Evolutionary conservation across 2,888 invertebrate species (phyloP), one percentile per base, ranked within the genome.

Genomic region (Oxycera nigricornis): DNA sequence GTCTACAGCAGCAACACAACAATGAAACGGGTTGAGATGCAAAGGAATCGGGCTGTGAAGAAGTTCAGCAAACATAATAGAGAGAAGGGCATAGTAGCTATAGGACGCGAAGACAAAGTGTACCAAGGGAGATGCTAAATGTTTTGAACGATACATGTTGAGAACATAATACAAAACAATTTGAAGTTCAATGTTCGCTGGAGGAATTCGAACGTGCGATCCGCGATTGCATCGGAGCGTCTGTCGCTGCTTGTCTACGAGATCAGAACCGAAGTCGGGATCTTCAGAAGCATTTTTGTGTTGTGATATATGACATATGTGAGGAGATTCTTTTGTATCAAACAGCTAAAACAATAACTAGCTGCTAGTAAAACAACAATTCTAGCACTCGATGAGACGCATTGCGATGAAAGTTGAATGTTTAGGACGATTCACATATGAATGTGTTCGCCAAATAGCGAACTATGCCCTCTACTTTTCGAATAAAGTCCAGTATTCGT

Each of bases 261-360:
- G 50, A 50, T 50, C 50, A 3, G 17, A 50, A 50, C 17, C 50
- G 50, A 50, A 50, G 50, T 28, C 59, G 59, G 59, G 59, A 61
- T 61, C 59, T 61, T 61, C 59, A 61, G 59, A 61, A 61, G 59
- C 28, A 61, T 61, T 50, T 61, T 31, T 20, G 14, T 61, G 59
- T 11, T 28, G 59, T 61, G 59, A 61, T 61, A 61, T 61, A 61
- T 61, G 59, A 61, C 59, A 61, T 61, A n/a, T 30, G 59, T 61
- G 59, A 30, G 59, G 28, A 61, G 30, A 14, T n/a, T n/a, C n/a
- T n/a, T n/a, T n/a, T n/a, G n/a, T n/a, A n/a, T n/a, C n/a, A n/a
- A n/a, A n/a, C 39, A 39, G 39, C 7, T 9, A 39, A 9, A 39
- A 11, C n/a, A n/a, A n/a, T n/a, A n/a, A n/a, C n/a, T n/a, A n/a